Conservation (phyloP, 2,113 vertebrate genomes). For the Geothlypis trichas region DNA sequence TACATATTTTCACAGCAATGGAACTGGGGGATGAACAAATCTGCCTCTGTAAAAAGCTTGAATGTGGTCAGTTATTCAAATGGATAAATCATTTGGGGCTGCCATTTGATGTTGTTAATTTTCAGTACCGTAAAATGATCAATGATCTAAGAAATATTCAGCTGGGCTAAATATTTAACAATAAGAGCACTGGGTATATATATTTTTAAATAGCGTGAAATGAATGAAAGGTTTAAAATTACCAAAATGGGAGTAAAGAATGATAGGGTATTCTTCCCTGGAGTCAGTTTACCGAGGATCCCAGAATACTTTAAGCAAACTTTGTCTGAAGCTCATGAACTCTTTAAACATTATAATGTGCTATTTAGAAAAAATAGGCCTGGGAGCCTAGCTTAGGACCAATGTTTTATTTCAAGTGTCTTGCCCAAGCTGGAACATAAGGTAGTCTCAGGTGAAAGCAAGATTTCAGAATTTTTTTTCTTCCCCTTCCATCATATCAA, state of each 20-base stretch:
- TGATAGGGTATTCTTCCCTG: not conserved
- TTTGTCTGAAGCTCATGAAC: not conserved
- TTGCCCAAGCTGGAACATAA: not conserved
- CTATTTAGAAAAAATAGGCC: not conserved
- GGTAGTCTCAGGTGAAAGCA: not conserved
- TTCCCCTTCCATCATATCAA: not conserved
- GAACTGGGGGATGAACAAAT: not conserved
- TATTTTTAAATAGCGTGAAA: not conserved
- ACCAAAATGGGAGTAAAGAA: not conserved
- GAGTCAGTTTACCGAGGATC: not conserved
- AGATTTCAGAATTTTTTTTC: not conserved
- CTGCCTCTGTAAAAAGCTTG: not conserved
- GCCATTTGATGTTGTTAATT: not conserved
- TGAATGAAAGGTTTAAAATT: not conserved
- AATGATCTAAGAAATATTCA: not conserved
- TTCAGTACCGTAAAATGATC: not conserved
- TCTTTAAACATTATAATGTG: not conserved
- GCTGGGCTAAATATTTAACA: not conserved
- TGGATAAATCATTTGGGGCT: not conserved
- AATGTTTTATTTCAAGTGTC: not conserved
- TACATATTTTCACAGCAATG: not conserved
- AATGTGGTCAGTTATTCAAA: not conserved
- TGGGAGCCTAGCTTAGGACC: not conserved
- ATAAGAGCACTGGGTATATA: not conserved
- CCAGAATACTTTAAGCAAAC: not conserved